Evolutionary conservation across 2,888 invertebrate genomes (phyloP).

Genomic region (Nephrotoma guestfalica): DNA sequence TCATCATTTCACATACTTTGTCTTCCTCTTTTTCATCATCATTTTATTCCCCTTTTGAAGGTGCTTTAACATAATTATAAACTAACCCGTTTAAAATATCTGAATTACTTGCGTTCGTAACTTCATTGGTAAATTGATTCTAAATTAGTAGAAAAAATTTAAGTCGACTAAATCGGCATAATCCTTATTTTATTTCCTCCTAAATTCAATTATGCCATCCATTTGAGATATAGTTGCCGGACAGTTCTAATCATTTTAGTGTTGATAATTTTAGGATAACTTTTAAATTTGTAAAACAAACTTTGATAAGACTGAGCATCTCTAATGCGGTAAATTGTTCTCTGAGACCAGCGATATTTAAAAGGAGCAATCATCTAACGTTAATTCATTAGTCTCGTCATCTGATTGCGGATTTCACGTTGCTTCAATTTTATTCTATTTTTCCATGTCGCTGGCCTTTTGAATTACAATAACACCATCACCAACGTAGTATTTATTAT

Average conservation of each 20-base stretch:
- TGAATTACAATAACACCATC: neutral
- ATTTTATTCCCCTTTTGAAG: slow-evolving; percentile 42
- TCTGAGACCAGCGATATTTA: slow-evolving; percentile 80
- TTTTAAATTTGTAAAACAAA: slow-evolving; percentile 87
- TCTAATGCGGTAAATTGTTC: slow-evolving; percentile 86
- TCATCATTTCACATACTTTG: no score
- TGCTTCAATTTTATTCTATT: slow-evolving; percentile 90
- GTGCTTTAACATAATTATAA: slow-evolving; percentile 21
- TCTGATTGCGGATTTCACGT: slow-evolving; percentile 80
- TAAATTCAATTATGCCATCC: slow-evolving; percentile 79
- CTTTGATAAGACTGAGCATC: slow-evolving; percentile 87
- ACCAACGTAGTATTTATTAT: neutral
- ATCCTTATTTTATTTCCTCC: slow-evolving; percentile 95
- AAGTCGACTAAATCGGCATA: slow-evolving; percentile 79
- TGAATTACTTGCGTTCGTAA: slow-evolving; percentile 71
- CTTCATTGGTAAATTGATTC: slow-evolving; percentile 88
- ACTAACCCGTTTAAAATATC: slow-evolving; percentile 84
- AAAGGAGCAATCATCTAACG: slow-evolving; percentile 94
- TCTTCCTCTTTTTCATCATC: slow-evolving; percentile 74
- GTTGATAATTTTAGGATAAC: slow-evolving; percentile 90
- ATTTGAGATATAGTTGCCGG: slow-evolving; percentile 82
- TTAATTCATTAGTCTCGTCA: slow-evolving; percentile 85
- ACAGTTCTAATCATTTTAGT: slow-evolving; percentile 84
- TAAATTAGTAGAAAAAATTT: slow-evolving; percentile 70
- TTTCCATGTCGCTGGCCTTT: slow-evolving; percentile 53